phyloP scores from a whole-genome alignment of 2,113 vertebrate species.

The Elephantulus edwardii region DNA sequence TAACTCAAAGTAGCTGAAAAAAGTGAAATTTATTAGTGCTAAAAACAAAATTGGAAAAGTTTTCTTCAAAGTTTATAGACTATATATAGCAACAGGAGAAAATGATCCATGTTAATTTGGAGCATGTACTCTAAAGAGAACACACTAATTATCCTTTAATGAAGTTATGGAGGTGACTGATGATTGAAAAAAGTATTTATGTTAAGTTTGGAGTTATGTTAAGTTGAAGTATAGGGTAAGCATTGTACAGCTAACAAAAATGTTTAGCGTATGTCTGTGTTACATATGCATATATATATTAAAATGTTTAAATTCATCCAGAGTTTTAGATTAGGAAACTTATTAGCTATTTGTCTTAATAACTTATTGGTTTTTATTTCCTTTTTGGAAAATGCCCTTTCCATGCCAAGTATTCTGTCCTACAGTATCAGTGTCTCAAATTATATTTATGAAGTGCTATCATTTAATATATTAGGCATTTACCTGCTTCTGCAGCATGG shows the following conservation, averaged over 20 bases:
- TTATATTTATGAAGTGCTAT: slow-evolving; percentile 47
- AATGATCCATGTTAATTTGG: slow-evolving; percentile 46
- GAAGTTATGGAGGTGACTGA: slow-evolving; percentile 39
- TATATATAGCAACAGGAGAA: slow-evolving; percentile 44
- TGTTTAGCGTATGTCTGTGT: background rate
- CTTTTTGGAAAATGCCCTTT: slow-evolving; percentile 20
- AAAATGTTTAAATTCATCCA: slow-evolving; percentile 43
- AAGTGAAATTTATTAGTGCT: slow-evolving; percentile 47
- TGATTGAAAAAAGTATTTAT: slow-evolving; percentile 30
- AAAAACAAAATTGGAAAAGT: slow-evolving; percentile 49
- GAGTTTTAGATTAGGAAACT: slow-evolving; percentile 61
- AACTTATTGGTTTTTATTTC: background rate
- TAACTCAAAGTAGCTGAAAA: slow-evolving; percentile 24
- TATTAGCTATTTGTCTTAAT: slow-evolving; percentile 57
- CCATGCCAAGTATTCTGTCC: slow-evolving; percentile 55
- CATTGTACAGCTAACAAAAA: slow-evolving; percentile 32
- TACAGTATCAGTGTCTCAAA: slow-evolving; percentile 37
- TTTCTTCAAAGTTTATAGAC: slow-evolving; percentile 43
- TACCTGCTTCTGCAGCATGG: slow-evolving; percentile 44
- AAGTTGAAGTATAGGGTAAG: slow-evolving; percentile 33
- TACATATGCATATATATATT: background rate
- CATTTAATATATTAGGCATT: slow-evolving; percentile 43
- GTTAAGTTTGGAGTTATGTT: too few relatives aligned
- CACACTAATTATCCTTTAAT: slow-evolving; percentile 30
- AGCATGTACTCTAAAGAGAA: slow-evolving; percentile 62